Percentiles rank a stretch among this genome's conserved stretches.
Conservation (phyloP, 2,888 invertebrate species). For the Rhaphigaster nebulosa region DNA sequence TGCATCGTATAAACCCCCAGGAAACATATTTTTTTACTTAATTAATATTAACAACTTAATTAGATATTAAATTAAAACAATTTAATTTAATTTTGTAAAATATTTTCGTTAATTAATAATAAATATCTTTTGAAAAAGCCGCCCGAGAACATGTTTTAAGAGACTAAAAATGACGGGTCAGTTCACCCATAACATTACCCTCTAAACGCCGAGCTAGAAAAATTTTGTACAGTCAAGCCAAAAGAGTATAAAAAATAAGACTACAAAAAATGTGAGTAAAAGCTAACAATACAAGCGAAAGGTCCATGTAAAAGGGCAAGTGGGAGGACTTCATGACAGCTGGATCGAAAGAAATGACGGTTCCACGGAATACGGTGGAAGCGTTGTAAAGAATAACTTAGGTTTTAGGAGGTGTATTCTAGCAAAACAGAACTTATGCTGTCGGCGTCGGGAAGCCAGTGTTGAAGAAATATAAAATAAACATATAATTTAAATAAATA, state of each 20-base stretch:
- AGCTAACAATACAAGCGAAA: not conserved
- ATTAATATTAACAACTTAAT: too few relatives aligned
- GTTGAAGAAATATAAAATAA: not conserved
- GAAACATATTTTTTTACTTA: too few relatives aligned
- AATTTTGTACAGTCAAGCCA: not conserved
- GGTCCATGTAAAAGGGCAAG: not conserved
- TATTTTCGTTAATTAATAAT: too few relatives aligned
- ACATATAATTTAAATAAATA: too few relatives aligned
- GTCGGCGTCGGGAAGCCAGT: too few relatives aligned
- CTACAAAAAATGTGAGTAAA: not conserved
- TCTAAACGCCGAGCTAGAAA: not conserved
- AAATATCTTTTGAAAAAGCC: too few relatives aligned
- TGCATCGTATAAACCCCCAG: too few relatives aligned
- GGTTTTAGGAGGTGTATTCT: not conserved
- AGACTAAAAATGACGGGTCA: too few relatives aligned
- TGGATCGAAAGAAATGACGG: not conserved
- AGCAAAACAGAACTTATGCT: not conserved
- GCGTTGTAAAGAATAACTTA: not conserved
- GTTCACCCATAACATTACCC: too few relatives aligned
- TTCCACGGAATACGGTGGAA: not conserved
- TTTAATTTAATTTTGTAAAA: too few relatives aligned
- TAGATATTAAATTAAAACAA: too few relatives aligned
- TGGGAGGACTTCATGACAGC: not conserved
- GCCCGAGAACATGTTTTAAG: too few relatives aligned
- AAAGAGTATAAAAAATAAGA: not conserved